A percentile compares a stretch with the other conserved stretches of the same genome.
These are phyloP conservation scores for Eretmochelys imbricata DNA, from an alignment of 2,113 vertebrate species.

Conservation along the genomic window DNA sequence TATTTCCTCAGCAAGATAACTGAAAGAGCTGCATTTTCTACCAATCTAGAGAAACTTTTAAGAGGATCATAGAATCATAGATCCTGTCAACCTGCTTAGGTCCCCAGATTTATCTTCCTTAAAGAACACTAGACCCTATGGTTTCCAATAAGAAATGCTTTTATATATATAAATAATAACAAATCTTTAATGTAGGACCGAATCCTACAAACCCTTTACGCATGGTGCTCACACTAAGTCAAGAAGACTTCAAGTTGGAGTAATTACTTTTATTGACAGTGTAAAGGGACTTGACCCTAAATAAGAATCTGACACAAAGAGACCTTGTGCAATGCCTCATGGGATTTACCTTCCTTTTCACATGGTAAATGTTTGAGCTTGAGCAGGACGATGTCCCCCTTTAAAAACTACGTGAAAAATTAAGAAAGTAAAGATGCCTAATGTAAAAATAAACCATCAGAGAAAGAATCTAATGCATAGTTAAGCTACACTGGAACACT, in stretches of 20 bases:
- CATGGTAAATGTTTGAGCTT: background rate
- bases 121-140: background rate
- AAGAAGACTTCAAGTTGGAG: background rate
- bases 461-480: slow-evolving; percentile 42
- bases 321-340: background rate
- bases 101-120: background rate
- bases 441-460: slow-evolving; percentile 64
- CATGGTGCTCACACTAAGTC: background rate
- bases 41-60: background rate
- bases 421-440: slow-evolving; percentile 26
- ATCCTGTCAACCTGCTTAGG: background rate
- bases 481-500: slow-evolving; percentile 57
- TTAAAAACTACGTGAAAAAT: background rate
- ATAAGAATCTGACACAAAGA: background rate
- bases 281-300: background rate
- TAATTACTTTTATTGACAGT: background rate
- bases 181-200: background rate
- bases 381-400: background rate
- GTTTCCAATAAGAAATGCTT: background rate
- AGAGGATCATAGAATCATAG: no score
- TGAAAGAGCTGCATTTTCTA: background rate
- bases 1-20: background rate
- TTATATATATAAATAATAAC: background rate
- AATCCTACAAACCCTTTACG: background rate
- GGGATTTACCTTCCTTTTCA: background rate